These are phyloP conservation scores for Ommatoiulus sabulosus DNA, from an alignment of 2,888 invertebrate genomes.

Conservation along the genomic window DNA sequence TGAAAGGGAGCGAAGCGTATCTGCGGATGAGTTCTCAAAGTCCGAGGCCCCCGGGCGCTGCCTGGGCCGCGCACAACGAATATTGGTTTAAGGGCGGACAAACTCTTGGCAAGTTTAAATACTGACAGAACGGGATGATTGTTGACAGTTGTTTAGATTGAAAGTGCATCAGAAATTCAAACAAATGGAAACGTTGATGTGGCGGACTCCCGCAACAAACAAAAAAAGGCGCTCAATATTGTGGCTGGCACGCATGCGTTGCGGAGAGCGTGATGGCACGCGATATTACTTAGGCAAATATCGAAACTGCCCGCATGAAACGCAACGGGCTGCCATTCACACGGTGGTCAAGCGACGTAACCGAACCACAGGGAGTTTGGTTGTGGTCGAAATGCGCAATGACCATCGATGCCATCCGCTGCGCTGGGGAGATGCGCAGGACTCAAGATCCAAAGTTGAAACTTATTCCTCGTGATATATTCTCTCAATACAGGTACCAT, in stretches of 20 bases:
- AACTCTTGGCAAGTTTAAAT: neutral
- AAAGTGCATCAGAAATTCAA: slow-evolving; percentile 24
- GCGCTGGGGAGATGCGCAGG: too few species aligned
- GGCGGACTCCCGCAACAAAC: neutral
- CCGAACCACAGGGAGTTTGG: too few species aligned
- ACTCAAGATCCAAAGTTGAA: too few species aligned
- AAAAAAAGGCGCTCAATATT: neutral
- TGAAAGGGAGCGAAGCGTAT: slow-evolving; percentile 10
- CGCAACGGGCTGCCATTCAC: neutral
- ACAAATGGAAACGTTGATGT: slow-evolving; percentile 25
- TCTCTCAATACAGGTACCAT: too few species aligned
- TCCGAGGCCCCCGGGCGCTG: neutral
- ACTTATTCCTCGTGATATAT: too few species aligned
- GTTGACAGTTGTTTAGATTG: slow-evolving; percentile 6
- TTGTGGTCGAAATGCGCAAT: too few species aligned
- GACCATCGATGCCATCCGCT: too few species aligned
- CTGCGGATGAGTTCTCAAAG: slow-evolving; percentile 25
- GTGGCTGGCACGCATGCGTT: neutral
- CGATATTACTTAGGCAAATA: slow-evolving; percentile 4
- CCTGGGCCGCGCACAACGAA: neutral
- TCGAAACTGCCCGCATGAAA: neutral
- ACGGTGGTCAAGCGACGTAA: too few species aligned
- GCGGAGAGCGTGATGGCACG: neutral
- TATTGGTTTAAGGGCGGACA: neutral
- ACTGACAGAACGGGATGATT: neutral